Evolutionary conservation across 2,113 vertebrate genomes (phyloP).

Genomic region (Canis aureus): DNA sequence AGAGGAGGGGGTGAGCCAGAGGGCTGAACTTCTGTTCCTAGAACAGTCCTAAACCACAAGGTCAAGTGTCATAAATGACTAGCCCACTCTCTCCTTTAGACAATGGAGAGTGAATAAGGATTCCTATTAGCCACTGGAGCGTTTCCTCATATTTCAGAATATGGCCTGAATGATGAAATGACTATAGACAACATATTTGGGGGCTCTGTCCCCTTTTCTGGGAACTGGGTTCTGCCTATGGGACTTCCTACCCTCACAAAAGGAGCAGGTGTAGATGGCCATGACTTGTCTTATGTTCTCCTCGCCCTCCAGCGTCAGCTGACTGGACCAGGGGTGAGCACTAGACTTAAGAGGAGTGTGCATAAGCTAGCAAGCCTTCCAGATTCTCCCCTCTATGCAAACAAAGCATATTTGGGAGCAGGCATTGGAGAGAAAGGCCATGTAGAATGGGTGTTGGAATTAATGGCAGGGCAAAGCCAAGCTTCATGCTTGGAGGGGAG

Average conservation of each 20-base stretch:
- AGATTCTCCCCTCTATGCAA: neutral
- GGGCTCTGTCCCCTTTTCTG: neutral
- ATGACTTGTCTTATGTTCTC: neutral
- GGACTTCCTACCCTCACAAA: neutral
- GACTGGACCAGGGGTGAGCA: no score
- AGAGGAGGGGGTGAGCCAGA: neutral
- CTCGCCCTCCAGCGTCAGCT: neutral
- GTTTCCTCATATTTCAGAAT: neutral
- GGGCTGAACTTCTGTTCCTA: neutral
- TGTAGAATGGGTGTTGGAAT: neutral
- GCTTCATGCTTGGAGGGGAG: neutral
- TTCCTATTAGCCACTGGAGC: neutral
- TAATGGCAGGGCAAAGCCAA: neutral
- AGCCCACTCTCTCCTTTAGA: neutral
- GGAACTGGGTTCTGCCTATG: neutral
- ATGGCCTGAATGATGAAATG: neutral
- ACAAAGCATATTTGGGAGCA: neutral
- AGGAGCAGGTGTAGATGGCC: neutral
- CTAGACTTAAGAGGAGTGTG: neutral
- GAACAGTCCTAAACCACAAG: neutral
- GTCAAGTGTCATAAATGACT: conserved; percentile 21
- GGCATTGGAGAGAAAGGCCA: neutral
- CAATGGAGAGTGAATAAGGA: neutral
- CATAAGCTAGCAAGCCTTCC: neutral
- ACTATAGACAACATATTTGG: neutral